Evolutionary conservation across 2,113 vertebrate genomes (phyloP), one percentile per base, ranked within the genome.

Genomic region (Elephantulus edwardii): DNA sequence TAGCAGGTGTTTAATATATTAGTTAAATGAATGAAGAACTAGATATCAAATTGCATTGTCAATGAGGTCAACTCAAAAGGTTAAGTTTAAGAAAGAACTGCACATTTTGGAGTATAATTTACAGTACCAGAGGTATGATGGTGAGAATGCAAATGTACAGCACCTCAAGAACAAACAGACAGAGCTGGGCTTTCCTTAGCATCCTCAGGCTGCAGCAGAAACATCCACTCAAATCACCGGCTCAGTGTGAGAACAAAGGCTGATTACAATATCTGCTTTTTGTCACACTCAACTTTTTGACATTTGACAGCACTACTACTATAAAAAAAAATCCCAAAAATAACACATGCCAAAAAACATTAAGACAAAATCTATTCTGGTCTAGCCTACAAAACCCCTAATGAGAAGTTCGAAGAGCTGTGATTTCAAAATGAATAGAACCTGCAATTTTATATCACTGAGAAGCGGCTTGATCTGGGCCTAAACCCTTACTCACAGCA

Each of bases 301-400:
- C 16, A 74, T 2, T 82, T 76, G 24, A 95, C 89, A 96, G 26
- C 38, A 93, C 79, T 10, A 42, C 40, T 46, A 46, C 89, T 42
- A 88, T 80, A 92, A 89, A 91, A n/a, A n/a, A n/a, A n/a, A n/a
- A n/a, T n/a, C n/a, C n/a, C n/a, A n/a, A n/a, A n/a, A n/a, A n/a
- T n/a, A n/a, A n/a, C n/a, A n/a, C n/a, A n/a, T n/a, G n/a, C n/a
- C n/a, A n/a, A n/a, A n/a, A n/a, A n/a, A 87, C 38, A 46, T 30
- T 48, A 93, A 74, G 86, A 94, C 75, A 93, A 96, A 91, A 86
- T 79, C 66, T 72, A 52, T 91, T 91, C 93, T 60, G 76, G 64
- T 81, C 75, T 77, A 70, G 62, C 76, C 83, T 96, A 82, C 42
- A 93, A 93, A 93, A 95, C 72, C n/a, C 54, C 46, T 20, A 46